Percentiles rank a stretch among this genome's conserved stretches.
Conservation (phyloP, 2,113 vertebrate genomes). For the Heliornis fulica region DNA sequence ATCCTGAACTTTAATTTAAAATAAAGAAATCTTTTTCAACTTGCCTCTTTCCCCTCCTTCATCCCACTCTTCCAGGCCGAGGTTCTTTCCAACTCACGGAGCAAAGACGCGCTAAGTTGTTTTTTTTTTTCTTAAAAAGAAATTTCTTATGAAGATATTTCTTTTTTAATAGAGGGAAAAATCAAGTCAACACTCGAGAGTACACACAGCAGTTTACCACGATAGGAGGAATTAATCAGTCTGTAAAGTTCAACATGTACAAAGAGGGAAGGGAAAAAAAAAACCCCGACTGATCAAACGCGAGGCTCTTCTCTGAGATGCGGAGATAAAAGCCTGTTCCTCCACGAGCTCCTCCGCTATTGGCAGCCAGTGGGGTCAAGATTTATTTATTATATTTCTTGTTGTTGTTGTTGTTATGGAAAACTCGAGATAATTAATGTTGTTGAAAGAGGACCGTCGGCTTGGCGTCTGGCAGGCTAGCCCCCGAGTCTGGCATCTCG, state of each 20-base stretch:
- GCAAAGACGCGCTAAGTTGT: constrained; percentile 61
- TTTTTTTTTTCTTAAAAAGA: too few relatives aligned
- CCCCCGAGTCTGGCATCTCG: constrained; percentile 79
- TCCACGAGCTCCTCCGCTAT: constrained; percentile 70
- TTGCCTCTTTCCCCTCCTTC: constrained; percentile 31
- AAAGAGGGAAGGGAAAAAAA: constrained; percentile 13
- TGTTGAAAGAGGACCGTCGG: constrained; percentile 80
- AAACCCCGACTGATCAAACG: constrained; percentile 69
- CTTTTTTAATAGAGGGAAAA: constrained; percentile 71
- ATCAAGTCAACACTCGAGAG: constrained; percentile 68
- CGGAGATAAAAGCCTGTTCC: constrained; percentile 77
- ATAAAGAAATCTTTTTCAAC: constrained; percentile 76
- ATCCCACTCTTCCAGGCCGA: not conserved
- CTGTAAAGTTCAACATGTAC: constrained; percentile 72
- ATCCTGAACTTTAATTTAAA: constrained; percentile 81
- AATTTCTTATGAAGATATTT: constrained; percentile 73
- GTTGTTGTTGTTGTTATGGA: constrained; percentile 68
- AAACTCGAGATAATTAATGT: constrained; percentile 86
- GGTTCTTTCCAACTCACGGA: constrained; percentile 47
- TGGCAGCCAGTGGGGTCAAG: constrained; percentile 79
- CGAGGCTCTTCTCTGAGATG: constrained; percentile 65
- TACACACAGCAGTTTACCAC: constrained; percentile 60
- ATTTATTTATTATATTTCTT: constrained; percentile 1
- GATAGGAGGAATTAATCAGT: constrained; percentile 77
- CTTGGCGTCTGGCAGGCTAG: constrained; percentile 80